A percentile compares a stretch with the other conserved stretches of the same genome.
Evolutionary conservation across 2,888 invertebrate species (phyloP).

Genomic region (Ochropleura leucogaster): DNA sequence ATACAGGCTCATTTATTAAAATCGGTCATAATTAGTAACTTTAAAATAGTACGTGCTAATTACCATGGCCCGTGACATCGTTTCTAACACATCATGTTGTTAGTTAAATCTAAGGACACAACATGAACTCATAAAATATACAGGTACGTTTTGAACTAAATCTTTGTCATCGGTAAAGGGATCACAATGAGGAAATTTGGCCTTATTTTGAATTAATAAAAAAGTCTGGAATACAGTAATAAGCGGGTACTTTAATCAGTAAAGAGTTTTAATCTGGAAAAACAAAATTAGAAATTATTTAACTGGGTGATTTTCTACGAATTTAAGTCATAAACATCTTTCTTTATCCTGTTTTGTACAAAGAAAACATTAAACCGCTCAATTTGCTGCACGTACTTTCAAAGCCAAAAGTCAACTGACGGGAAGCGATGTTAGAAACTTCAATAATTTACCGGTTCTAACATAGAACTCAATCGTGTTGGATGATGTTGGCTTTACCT

Average conservation of each 20-base stretch:
- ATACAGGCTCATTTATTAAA: too few relatives aligned
- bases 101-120: too few relatives aligned
- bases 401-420: constrained; percentile 6
- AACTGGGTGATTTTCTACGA: constrained; percentile 3
- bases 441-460: constrained; percentile 40
- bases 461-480: constrained; percentile 30
- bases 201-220: background rate
- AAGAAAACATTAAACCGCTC: background rate
- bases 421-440: constrained; percentile 6
- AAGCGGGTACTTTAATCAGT: background rate
- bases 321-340: background rate
- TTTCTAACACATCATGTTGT: too few relatives aligned
- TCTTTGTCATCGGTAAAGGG: too few relatives aligned
- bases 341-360: constrained; percentile 10
- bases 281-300: background rate
- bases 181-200: too few relatives aligned
- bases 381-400: constrained; percentile 7
- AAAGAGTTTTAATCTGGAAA: background rate
- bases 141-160: too few relatives aligned
- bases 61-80: too few relatives aligned
- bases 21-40: too few relatives aligned
- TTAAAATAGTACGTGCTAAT: too few relatives aligned
- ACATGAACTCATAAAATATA: too few relatives aligned
- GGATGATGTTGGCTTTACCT: constrained; percentile 17
- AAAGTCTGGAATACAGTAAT: background rate